Base-by-base conservation (phyloP, 2,113 vertebrate genomes). In the Oreamnos americanus region DNA sequence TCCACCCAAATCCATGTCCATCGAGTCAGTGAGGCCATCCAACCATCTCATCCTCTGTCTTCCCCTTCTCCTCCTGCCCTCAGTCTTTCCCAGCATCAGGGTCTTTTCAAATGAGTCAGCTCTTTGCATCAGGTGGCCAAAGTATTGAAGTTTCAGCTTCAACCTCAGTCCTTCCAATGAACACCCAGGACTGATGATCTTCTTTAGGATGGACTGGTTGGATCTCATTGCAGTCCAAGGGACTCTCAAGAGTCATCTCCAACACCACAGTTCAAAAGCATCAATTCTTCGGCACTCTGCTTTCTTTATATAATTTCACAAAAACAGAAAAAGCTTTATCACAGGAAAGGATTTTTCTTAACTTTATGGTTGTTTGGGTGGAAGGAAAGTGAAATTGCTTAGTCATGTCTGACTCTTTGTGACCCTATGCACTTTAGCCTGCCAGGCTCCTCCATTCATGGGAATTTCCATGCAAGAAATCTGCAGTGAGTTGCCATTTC, bases 211-310 rank as follows among this genome's bases (percentile, higher is more conserved):
- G 19, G 19, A 71, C n/a, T 71, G 17, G 9, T 71, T 21, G 17
- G 17, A 71, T 71, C 17, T 71, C 64, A 9, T 36, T 71, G 64
- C 64, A 36, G n/a, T 71, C n/a, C 17, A 36, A 71, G 4, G 19
- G n/a, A 71, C 9, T 21, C n/a, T 71, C 64, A 71, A 36, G n/a
- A 71, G n/a, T 36, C n/a, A 21, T 71, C 19, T 71, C 19, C 64
- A 71, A 71, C n/a, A 71, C 9, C n/a, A 71, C n/a, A 36, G n/a
- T 71, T 36, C 64, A 36, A 71, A 71, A 71, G 19, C 64, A 71
- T 36, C n/a, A 23, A 5, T 36, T 36, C 9, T 36, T 36, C 1
- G 0, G n/a, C 9, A 23, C 19, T 71, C n/a, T 39, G 67, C n/a
- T 71, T 39, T 39, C 67, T 71, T 71, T 71, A 39, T 60, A 51